Percentiles rank a stretch among this genome's conserved stretches.
These are phyloP conservation scores for Oedothorax gibbosus DNA, from an alignment of 1,140 invertebrate genomes.

Conservation along the genomic window DNA sequence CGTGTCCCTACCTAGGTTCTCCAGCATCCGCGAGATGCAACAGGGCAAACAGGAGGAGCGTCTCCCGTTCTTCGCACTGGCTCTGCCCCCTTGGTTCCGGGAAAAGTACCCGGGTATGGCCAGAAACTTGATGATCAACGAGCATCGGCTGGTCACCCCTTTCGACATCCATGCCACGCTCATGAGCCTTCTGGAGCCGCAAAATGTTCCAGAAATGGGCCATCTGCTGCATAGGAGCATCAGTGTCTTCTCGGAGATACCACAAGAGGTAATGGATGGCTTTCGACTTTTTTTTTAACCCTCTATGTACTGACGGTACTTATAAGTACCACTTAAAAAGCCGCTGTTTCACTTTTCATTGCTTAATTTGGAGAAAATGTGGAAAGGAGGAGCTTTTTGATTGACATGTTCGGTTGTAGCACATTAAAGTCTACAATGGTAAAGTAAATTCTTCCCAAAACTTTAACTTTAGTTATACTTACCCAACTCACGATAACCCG, in stretches of 20 bases:
- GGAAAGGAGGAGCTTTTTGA: too few species aligned
- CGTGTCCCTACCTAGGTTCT: conserved; percentile 74
- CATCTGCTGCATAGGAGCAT: conserved; percentile 75
- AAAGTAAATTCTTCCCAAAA: too few species aligned
- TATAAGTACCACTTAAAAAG: too few species aligned
- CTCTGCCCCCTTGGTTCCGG: conserved; percentile 78
- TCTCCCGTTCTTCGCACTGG: conserved; percentile 84
- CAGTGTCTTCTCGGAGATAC: conserved; percentile 75
- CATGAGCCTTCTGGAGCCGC: conserved; percentile 74
- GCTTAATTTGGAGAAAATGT: too few species aligned
- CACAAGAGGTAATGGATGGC: conserved; percentile 73
- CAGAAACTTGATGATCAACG: conserved; percentile 77
- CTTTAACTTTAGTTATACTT: too few species aligned
- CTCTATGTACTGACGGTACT: too few species aligned
- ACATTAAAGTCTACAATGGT: too few species aligned
- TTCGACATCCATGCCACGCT: conserved; percentile 85
- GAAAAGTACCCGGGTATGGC: conserved; percentile 75
- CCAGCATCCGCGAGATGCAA: conserved; percentile 79
- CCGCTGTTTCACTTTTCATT: too few species aligned
- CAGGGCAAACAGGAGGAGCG: conserved; percentile 92
- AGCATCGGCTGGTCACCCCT: conserved; percentile 79
- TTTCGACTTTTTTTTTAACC: too few species aligned
- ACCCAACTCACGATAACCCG: too few species aligned
- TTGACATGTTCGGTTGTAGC: too few species aligned
- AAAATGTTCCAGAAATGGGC: conserved; percentile 68